These are phyloP conservation scores for Nyctibius grandis DNA, from an alignment of 2,797 vertebrate genomes.

Conservation along the genomic window DNA sequence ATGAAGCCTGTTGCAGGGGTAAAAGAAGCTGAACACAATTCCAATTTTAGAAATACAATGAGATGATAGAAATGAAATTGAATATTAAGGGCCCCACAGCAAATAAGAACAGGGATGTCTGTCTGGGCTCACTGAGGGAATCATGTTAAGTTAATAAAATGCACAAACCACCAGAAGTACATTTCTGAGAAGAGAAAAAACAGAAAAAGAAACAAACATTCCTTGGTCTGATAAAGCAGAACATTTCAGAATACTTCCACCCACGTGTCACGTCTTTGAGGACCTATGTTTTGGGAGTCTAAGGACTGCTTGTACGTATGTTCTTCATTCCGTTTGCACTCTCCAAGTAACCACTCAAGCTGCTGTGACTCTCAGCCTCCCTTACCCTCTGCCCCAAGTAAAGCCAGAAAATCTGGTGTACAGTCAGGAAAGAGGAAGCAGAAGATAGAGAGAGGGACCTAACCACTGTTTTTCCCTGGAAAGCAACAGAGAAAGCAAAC, in stretches of 20 bases:
- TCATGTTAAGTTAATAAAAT: not conserved
- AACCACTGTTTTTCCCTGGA: not conserved
- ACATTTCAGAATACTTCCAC: not conserved
- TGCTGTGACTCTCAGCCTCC: not conserved
- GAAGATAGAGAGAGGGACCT: not conserved
- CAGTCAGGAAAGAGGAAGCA: not conserved
- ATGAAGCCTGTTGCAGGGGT: not conserved
- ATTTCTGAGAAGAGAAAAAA: not conserved
- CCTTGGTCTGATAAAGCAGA: not conserved
- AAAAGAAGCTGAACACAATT: not conserved
- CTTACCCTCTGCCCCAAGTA: not conserved
- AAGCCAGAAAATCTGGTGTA: not conserved
- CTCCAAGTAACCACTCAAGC: not conserved
- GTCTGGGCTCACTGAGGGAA: not conserved
- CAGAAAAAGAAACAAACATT: not conserved
- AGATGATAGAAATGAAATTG: not conserved
- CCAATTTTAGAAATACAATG: not conserved
- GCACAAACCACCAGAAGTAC: not conserved
- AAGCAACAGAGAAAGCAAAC: not conserved
- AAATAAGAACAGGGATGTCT: not conserved
- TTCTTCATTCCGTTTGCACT: not conserved
- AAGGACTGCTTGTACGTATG: rapidly evolving
- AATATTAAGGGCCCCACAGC: not conserved
- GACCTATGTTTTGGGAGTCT: not conserved
- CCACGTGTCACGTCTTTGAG: not conserved